Conservation (phyloP, 2,113 vertebrate genomes). For the Saguinus imperator region DNA sequence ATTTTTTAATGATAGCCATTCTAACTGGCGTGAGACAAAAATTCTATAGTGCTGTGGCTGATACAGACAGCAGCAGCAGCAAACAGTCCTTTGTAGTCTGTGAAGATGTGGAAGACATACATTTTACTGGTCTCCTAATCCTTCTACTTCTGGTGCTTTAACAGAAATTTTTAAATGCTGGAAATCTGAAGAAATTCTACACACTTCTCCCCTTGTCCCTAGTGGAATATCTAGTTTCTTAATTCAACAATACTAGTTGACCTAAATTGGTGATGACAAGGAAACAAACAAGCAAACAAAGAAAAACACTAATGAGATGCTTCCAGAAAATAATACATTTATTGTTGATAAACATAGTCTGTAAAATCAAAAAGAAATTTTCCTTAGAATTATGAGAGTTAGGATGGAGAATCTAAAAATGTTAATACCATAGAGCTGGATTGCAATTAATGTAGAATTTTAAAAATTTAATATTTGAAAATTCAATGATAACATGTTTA, state of each 20-base stretch:
- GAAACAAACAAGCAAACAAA: not conserved
- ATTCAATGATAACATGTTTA: not conserved
- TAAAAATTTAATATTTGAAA: not conserved
- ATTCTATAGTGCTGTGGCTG: not conserved
- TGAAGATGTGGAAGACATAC: not conserved
- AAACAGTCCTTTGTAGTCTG: not conserved
- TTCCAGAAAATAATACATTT: not conserved
- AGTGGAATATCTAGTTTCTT: not conserved
- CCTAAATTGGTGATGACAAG: not conserved
- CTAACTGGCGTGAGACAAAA: not conserved
- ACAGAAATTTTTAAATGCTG: not conserved
- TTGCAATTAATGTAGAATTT: not conserved
- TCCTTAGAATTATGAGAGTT: not conserved
- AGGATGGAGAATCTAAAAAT: not conserved
- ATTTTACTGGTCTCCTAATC: not conserved
- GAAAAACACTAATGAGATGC: not conserved
- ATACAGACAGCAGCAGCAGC: not conserved
- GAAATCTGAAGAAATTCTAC: not conserved
- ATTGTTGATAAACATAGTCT: not conserved
- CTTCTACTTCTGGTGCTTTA: not conserved
- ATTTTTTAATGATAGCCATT: too few relatives aligned
- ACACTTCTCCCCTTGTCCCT: not conserved
- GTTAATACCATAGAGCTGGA: not conserved
- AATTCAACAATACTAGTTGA: not conserved
- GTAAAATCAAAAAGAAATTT: not conserved